These are phyloP conservation scores for Rostratula benghalensis DNA, from an alignment of 2,113 vertebrate genomes.

Conservation along the genomic window DNA sequence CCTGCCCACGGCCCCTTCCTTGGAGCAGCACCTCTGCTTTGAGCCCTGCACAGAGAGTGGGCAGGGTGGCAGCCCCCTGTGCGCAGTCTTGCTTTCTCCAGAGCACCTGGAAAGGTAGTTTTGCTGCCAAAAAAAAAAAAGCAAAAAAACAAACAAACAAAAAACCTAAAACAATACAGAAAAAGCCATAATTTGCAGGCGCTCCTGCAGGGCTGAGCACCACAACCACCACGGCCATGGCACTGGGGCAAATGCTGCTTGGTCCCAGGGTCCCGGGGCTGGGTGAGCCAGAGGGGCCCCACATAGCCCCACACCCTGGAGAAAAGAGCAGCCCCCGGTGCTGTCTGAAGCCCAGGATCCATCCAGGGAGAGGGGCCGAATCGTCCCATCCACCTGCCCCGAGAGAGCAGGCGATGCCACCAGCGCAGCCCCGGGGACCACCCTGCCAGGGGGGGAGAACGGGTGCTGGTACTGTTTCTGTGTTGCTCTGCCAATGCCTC, in stretches of 20 bases:
- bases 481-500: slow-evolving; percentile 61
- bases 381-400: rapidly evolving
- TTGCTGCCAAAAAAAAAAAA: slow-evolving; percentile 31
- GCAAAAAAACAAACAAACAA: background rate
- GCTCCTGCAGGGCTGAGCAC: background rate
- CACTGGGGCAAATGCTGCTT: background rate
- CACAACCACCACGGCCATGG: rapidly evolving
- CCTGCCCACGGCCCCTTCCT: background rate
- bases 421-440: background rate
- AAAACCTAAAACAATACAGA: background rate
- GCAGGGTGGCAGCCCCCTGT: background rate
- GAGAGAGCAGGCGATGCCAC: background rate
- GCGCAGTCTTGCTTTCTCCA: background rate
- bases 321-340: background rate
- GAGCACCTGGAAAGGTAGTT: background rate
- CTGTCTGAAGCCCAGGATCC: background rate
- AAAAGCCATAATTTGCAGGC: slow-evolving; percentile 61
- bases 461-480: background rate
- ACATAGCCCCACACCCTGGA: background rate
- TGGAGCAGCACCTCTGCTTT: background rate
- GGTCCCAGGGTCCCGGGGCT: background rate
- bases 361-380: background rate
- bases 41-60: background rate
- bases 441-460: background rate
- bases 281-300: background rate